Evolutionary conservation across 2,113 vertebrate species (phyloP), one percentile per base, ranked within the genome.

Genomic region (Chloebia gouldiae): DNA sequence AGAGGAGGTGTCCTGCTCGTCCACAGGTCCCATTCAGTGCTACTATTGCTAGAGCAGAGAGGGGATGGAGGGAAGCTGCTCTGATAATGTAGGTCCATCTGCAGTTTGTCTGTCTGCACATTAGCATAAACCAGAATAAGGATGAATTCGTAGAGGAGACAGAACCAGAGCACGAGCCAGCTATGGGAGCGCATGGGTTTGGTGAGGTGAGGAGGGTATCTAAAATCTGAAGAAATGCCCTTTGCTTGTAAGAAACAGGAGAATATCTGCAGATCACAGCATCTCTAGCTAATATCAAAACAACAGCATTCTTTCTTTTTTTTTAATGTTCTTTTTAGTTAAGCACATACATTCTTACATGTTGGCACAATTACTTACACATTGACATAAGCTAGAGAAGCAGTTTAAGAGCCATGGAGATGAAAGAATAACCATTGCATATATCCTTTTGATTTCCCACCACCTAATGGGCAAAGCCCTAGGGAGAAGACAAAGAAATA

Each of bases 401-500:
- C 56, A 44, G 66, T 68, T 89, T 71, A 77, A 53, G 25, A 81
- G 81, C 42, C 30, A 19, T 24, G 47, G 73, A 87, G 60, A 81
- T 0, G 0, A 59, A 77, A 75, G 68, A 63, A 47, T 54, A 81
- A 75, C 56, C 61, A 31, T 25, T 87, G 65, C 15, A 7, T 64
- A 22, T 20, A 69, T 82, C 57, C 78, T 80, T 76, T 61, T 72
- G 70, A 64, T 90, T 96, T 92, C 39, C 73, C 20, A 53, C 40
- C 40, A 21, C 45, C 81, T 90, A 69, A 91, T 45, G 85, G 49
- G 50, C 61, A 91, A 82, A 94, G 45, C 51, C 60, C 65, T 60
- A 60, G 89, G 47, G 28, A 76, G 73, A 82, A 94, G 57, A 80
- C 63, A 95, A 90, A 94, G 37, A 91, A 96, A 84, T 79, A 85